Base-by-base conservation (phyloP, 2,797 vertebrate species). In the Anguilla obscura region DNA sequence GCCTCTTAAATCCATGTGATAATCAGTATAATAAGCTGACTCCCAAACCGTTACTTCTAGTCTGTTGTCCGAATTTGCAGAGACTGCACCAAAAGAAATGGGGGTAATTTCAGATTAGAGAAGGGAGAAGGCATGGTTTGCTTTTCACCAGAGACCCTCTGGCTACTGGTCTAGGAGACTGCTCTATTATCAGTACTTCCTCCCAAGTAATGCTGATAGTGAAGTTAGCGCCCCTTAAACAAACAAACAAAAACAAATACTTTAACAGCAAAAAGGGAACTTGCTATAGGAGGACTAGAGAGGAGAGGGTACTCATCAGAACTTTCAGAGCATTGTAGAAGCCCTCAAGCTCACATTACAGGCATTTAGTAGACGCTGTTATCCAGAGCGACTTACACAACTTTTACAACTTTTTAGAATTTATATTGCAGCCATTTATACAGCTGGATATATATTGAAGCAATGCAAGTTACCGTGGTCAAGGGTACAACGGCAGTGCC, bases 61-160 rank as follows among this genome's bases (percentile, higher is more conserved):
- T 82, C 14, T 8, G 1, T 82, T 50, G 18, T 50, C 6, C 10
- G 79, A 82, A 21, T 0, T 2, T 50, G 6, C 18, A 82, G 79
- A 36, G 74, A n/a, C 9, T 82, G 21, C 40, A 8, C 40, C 24
- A 14, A 30, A 4, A 48, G n/a, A 58, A 83, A 87, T 83, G 40
- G 86, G 36, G 40, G 40, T 66, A 56, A 87, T 45, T 82, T 58
- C 52, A 82, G 56, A 27, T 87, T 56, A 80, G 54, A 50, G 27
- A 12, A 24, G 10, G 4, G 33, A 6, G 54, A 54, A 40, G 33
- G 54, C 69, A 50, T 45, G 30, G 18, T 58, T 30, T 52, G 33
- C 83, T 12, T 71, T 71, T 21, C 18, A 79, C 30, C 86, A 79
- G n/a, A 79, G 52, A 40, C 48, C 24, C 24, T 14, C 48, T n/a